A percentile compares a stretch with the other conserved stretches of the same genome.
Conservation (phyloP, 2,113 vertebrate genomes). For the Fulmarus glacialis region DNA sequence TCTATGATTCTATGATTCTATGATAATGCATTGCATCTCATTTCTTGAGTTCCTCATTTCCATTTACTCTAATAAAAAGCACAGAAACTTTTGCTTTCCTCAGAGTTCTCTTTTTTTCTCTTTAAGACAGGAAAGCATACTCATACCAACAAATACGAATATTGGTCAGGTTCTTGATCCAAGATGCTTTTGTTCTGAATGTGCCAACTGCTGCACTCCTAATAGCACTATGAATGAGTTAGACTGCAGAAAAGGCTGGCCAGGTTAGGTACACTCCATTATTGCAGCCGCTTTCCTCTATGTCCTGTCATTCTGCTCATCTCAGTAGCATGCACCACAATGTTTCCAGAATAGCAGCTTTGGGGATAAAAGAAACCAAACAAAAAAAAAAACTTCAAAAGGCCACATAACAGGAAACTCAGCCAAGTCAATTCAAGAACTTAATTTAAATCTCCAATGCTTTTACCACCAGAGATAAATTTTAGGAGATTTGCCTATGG, state of each 20-base stretch:
- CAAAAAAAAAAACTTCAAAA: not conserved
- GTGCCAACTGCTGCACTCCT: not conserved
- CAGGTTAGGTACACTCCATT: not conserved
- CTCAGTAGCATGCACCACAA: not conserved
- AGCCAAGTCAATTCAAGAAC: not conserved
- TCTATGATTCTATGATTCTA: too few species aligned
- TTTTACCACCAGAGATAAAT: not conserved
- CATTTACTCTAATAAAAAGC: not conserved
- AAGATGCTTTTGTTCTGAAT: not conserved
- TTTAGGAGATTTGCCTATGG: not conserved
- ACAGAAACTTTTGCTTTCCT: not conserved
- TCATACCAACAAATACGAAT: accelerated
- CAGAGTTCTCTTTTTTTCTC: not conserved
- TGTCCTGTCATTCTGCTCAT: not conserved
- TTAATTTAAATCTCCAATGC: not conserved
- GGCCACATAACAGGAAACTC: not conserved
- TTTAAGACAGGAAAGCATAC: not conserved
- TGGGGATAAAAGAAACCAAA: not conserved
- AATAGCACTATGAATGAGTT: too few species aligned
- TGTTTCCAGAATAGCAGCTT: not conserved
- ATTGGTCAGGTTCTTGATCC: not conserved
- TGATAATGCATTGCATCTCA: not conserved
- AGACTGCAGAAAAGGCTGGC: not conserved
- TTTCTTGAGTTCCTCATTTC: not conserved
- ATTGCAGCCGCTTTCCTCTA: not conserved